A percentile compares a stretch with the other conserved stretches of the same genome.
Evolutionary conservation across 2,888 invertebrate genomes (phyloP).

Genomic region (Sarcophaga rosellei): DNA sequence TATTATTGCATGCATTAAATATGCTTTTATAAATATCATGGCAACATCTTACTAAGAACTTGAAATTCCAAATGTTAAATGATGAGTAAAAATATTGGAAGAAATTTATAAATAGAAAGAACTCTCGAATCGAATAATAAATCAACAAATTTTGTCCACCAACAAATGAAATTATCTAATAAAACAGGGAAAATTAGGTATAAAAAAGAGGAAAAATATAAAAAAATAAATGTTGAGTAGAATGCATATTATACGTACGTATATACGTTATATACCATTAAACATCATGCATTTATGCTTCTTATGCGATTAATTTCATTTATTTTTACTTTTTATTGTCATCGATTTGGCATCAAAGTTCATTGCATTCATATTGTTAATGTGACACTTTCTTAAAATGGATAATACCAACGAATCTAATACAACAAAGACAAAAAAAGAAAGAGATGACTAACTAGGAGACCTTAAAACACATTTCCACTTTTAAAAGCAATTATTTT

Average conservation of each 20-base stretch:
- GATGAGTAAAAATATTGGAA: background rate
- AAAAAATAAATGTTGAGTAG: too few relatives aligned
- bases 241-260: too few relatives aligned
- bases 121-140: conserved; percentile 8
- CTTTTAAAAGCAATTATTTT: conserved; percentile 4
- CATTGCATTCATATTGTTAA: conserved; percentile 52
- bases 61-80: background rate
- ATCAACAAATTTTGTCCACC: conserved; percentile 42
- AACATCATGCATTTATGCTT: too few relatives aligned
- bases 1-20: too few relatives aligned
- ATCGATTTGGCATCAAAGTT: conserved; percentile 9
- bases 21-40: background rate
- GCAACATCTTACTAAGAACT: background rate
- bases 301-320: background rate
- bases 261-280: too few relatives aligned
- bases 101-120: background rate
- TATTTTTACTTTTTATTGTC: conserved; percentile 5
- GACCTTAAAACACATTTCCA: background rate
- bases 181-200: conserved; percentile 11
- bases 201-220: conserved; percentile 21
- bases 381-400: conserved; percentile 60
- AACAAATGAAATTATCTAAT: conserved; percentile 45
- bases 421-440: background rate
- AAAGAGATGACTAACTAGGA: background rate
- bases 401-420: conserved; percentile 6